Base-by-base conservation (phyloP, 1,140 invertebrate species). In the Pantala flavescens region DNA sequence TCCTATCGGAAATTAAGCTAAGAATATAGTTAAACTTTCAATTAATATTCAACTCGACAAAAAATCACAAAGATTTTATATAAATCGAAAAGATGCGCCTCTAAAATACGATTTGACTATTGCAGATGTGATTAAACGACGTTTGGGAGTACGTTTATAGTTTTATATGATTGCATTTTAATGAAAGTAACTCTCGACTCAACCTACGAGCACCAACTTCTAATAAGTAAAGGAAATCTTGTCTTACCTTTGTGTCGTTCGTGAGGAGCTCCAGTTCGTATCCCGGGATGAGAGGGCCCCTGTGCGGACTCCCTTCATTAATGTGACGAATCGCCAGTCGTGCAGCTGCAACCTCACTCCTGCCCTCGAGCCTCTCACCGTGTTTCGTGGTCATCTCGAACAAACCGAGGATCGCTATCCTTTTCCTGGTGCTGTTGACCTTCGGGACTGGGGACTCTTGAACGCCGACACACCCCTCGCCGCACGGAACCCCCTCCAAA, bases 191-290 rank as follows among this genome's bases (percentile, higher is more conserved):
- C n/a, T n/a, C n/a, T n/a, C n/a, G n/a, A n/a, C n/a, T n/a, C n/a
- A n/a, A n/a, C n/a, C n/a, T n/a, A n/a, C n/a, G n/a, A n/a, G n/a
- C n/a, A n/a, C n/a, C n/a, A n/a, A n/a, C n/a, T n/a, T n/a, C n/a
- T n/a, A n/a, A n/a, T n/a, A n/a, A n/a, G n/a, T n/a, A 36, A 36
- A 9, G 28, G 9, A 36, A 9, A 36, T 9, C 28, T 36, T 19
- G 3, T 14, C 82, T 82, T 84, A 94, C 93, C 89, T 91, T 88
- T 0, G 92, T 94, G 79, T 95, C 92, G 79, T 94, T 94, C 78
- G 88, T 88, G 76, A 92, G 84, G 71, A 94, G 86, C 75, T 88
- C 85, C 43, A 95, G 83, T 42, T 83, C 85, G 79, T 93, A 93
- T 24, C 89, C 90, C 0, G 88, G 87, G 23, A 94, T 83, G 72